A percentile compares a stretch with the other conserved stretches of the same genome.
Conservation (phyloP, 2,888 invertebrate species). For the Strigamia transsilvanica region DNA sequence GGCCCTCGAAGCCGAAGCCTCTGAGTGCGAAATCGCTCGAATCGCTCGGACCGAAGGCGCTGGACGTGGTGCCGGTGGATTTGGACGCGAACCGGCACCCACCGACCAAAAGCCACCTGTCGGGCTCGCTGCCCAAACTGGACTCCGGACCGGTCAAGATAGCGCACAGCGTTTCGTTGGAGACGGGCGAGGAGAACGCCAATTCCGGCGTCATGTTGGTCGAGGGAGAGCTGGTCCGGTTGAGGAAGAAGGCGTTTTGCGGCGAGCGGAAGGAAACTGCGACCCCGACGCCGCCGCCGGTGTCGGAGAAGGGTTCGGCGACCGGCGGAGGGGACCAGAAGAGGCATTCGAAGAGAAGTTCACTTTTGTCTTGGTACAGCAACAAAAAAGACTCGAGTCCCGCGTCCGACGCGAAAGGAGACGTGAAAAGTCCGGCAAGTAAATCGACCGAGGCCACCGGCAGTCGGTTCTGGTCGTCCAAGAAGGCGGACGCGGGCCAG, state of each 20-base stretch:
- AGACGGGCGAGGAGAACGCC: conserved; percentile 7
- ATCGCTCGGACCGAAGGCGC: conserved; percentile 45
- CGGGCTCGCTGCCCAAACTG: conserved; percentile 51
- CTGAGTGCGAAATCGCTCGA: conserved; percentile 44
- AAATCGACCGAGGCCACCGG: neutral
- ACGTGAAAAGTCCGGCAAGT: neutral
- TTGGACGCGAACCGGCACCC: neutral
- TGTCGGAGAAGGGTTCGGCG: neutral
- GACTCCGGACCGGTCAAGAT: neutral
- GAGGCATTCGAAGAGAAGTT: conserved; percentile 10
- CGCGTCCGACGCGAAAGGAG: neutral
- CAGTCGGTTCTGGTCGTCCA: conserved; percentile 27
- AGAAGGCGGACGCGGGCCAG: neutral
- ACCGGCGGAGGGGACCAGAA: neutral
- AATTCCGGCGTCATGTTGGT: conserved; percentile 41
- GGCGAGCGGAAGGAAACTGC: neutral
- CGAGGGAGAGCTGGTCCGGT: conserved; percentile 51
- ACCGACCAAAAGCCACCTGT: conserved; percentile 10
- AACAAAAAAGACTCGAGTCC: conserved; percentile 34
- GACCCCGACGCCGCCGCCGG: conserved; percentile 1
- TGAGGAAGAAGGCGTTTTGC: conserved; percentile 44
- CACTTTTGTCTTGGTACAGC: conserved; percentile 41
- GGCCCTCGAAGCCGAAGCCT: neutral
- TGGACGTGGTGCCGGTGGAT: conserved; percentile 43
- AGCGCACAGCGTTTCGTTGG: neutral